phyloP scores from a whole-genome alignment of 2,113 vertebrate genomes.

The Microcebus lehilahytsara region DNA sequence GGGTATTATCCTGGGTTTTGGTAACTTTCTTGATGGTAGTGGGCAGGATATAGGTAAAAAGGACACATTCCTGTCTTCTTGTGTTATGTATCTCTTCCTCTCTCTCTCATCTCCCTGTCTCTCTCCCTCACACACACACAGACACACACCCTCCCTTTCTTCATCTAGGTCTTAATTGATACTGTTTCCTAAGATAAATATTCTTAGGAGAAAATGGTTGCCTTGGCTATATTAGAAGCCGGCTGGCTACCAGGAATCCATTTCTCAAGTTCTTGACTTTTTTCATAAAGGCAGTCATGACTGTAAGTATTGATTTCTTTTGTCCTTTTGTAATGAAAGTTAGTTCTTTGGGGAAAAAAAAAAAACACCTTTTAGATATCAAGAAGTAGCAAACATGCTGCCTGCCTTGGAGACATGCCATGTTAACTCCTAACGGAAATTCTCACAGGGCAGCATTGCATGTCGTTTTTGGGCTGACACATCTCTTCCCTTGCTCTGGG shows the following conservation, averaged over 20 bases:
- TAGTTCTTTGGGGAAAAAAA: neutral
- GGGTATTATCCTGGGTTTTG: neutral
- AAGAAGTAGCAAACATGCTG: neutral
- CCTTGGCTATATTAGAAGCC: neutral
- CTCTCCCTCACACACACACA: neutral
- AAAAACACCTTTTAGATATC: neutral
- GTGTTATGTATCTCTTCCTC: neutral
- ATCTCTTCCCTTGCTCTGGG: slow-evolving; percentile 27
- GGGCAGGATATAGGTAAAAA: neutral
- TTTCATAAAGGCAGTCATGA: neutral
- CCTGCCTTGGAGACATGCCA: neutral
- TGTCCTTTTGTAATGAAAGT: neutral
- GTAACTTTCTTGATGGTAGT: neutral
- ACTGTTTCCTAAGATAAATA: neutral
- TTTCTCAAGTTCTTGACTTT: slow-evolving; percentile 20
- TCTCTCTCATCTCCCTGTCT: neutral
- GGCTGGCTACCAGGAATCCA: neutral
- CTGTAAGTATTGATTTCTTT: neutral
- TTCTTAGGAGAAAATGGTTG: neutral
- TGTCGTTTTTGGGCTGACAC: neutral
- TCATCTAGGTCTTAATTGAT: neutral
- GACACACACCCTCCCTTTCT: neutral
- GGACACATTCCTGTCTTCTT: neutral
- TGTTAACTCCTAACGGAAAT: neutral
- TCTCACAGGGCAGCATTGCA: neutral